Conservation (phyloP, 2,113 vertebrate genomes). For the Grus americana region DNA sequence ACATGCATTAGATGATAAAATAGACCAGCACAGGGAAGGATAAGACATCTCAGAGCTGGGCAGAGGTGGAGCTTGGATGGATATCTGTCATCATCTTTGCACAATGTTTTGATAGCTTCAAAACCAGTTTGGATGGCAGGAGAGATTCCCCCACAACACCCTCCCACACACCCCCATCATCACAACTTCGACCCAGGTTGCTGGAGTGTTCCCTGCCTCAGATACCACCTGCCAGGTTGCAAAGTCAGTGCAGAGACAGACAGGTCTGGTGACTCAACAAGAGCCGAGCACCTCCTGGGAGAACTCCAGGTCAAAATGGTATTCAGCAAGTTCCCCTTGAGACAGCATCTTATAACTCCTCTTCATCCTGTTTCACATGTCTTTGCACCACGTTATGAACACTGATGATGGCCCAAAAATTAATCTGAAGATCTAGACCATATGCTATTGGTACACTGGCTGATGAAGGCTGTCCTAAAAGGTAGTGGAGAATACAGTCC, state of each 20-base stretch:
- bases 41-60: background rate
- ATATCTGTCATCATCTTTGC: background rate
- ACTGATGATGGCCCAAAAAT: background rate
- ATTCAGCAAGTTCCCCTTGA: background rate
- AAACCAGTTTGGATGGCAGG: background rate
- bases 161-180: background rate
- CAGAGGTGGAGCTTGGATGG: background rate
- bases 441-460: background rate
- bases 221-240: background rate
- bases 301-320: background rate
- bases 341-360: background rate
- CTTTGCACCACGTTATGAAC: background rate
- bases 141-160: background rate
- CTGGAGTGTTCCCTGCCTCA: background rate
- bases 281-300: background rate
- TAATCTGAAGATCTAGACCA: background rate
- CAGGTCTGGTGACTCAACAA: background rate
- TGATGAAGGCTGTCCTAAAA: background rate
- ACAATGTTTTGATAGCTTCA: background rate
- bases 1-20: background rate
- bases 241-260: background rate
- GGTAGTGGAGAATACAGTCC: background rate
- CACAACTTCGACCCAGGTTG: background rate
- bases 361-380: background rate
- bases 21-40: background rate